phyloP scores from a whole-genome alignment of 2,797 vertebrate genomes.

The Rhabdophis nuchalis region DNA sequence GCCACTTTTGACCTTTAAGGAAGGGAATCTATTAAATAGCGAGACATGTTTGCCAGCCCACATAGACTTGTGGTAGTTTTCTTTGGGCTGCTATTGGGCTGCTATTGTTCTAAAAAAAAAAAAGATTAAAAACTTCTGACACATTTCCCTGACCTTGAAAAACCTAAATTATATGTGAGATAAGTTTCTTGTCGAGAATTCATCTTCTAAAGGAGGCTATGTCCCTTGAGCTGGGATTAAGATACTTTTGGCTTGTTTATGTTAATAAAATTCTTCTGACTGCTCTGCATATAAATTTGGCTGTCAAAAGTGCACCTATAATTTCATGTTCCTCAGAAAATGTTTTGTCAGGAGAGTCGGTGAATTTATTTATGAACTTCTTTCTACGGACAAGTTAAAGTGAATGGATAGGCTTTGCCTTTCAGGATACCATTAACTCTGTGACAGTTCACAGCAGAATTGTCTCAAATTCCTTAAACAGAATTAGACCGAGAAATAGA shows the following conservation, averaged over 20 bases:
- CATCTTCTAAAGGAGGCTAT: slow-evolving; percentile 26
- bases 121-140: slow-evolving; percentile 9
- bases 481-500: slow-evolving; percentile 27
- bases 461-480: slow-evolving; percentile 36
- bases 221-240: slow-evolving; percentile 57
- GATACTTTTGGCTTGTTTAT: slow-evolving; percentile 60
- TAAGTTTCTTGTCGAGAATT: slow-evolving; percentile 43
- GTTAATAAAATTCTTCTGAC: slow-evolving; percentile 62
- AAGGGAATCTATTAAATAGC: not conserved
- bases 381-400: slow-evolving; percentile 57
- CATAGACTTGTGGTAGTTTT: not conserved
- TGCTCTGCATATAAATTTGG: slow-evolving; percentile 55
- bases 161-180: slow-evolving; percentile 46
- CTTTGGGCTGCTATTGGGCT: slow-evolving; percentile 37
- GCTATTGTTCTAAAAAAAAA: slow-evolving; percentile 14
- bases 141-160: slow-evolving; percentile 18
- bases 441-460: slow-evolving; percentile 55
- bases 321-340: slow-evolving; percentile 64
- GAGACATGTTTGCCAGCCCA: not conserved
- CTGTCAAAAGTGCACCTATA: slow-evolving; percentile 57
- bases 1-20: not conserved
- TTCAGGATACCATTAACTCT: slow-evolving; percentile 55
- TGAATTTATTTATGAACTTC: slow-evolving; percentile 61
- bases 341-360: slow-evolving; percentile 62
- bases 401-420: slow-evolving; percentile 50